phyloP scores from a whole-genome alignment of 1,140 invertebrate genomes.

The Piezodorus guildinii region DNA sequence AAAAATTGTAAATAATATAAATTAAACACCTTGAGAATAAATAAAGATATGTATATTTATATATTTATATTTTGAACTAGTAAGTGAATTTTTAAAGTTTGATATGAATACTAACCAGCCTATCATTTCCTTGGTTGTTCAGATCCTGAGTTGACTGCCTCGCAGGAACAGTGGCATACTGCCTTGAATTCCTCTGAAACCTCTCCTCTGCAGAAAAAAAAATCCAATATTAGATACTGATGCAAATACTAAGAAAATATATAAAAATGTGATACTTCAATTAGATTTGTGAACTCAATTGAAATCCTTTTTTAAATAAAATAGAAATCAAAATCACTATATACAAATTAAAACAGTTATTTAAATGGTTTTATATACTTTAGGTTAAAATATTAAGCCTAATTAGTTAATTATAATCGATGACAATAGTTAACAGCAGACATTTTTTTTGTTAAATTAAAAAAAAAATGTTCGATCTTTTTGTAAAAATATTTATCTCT shows the following conservation, averaged over 20 bases:
- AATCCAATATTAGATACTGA: neutral
- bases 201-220: constrained; percentile 14
- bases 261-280: no score
- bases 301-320: no score
- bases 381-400: no score
- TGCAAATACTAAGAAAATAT: neutral
- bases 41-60: neutral
- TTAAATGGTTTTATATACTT: no score
- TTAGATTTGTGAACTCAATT: no score
- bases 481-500: no score
- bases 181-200: constrained; percentile 23
- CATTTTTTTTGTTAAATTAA: no score
- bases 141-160: neutral
- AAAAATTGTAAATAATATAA: neutral
- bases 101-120: neutral
- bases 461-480: no score
- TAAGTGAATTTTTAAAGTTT: neutral
- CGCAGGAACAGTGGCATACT: constrained; percentile 23
- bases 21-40: neutral
- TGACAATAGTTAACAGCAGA: no score
- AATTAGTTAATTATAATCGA: no score
- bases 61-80: neutral
- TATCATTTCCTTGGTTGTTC: neutral
- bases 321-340: no score
- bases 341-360: no score